phyloP scores from a whole-genome alignment of 1,140 invertebrate genomes.

The Drosophila ambigua region DNA sequence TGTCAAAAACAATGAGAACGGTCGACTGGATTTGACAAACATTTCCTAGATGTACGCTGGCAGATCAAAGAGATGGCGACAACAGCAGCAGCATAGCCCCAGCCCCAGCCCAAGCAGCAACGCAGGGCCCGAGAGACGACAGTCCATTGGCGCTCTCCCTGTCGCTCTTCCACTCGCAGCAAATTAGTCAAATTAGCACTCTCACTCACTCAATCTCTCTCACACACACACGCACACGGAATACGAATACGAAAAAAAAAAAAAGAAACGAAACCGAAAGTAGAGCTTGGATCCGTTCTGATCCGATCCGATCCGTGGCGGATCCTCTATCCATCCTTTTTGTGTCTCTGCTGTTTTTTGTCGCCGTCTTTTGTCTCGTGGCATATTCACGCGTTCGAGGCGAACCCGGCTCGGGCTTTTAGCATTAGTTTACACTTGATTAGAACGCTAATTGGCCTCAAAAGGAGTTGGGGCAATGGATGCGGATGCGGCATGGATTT shows the following conservation, averaged over 20 bases:
- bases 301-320: background rate
- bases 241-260: background rate
- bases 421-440: constrained; percentile 82
- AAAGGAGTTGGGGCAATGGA: background rate
- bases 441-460: constrained; percentile 76
- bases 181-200: constrained; percentile 76
- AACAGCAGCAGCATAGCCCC: constrained; percentile 29
- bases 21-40: constrained; percentile 83
- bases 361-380: constrained; percentile 63
- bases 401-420: constrained; percentile 77
- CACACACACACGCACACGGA: constrained; percentile 25
- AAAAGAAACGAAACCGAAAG: constrained; percentile 12
- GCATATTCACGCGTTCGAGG: constrained; percentile 77
- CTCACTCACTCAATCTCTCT: constrained; percentile 27
- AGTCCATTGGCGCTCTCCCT: constrained; percentile 24
- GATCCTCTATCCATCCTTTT: constrained; percentile 11
- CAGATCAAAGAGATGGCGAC: constrained; percentile 75
- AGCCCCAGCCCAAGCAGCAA: constrained; percentile 22
- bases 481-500: constrained; percentile 2
- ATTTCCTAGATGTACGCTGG: constrained; percentile 83
- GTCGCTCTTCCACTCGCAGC: constrained; percentile 16
- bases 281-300: constrained; percentile 34
- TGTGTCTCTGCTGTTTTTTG: constrained; percentile 8
- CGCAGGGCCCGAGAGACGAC: constrained; percentile 5
- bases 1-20: constrained; percentile 83